Evolutionary conservation across 2,113 vertebrate genomes (phyloP).

Genomic region (Pterophyllum scalare): DNA sequence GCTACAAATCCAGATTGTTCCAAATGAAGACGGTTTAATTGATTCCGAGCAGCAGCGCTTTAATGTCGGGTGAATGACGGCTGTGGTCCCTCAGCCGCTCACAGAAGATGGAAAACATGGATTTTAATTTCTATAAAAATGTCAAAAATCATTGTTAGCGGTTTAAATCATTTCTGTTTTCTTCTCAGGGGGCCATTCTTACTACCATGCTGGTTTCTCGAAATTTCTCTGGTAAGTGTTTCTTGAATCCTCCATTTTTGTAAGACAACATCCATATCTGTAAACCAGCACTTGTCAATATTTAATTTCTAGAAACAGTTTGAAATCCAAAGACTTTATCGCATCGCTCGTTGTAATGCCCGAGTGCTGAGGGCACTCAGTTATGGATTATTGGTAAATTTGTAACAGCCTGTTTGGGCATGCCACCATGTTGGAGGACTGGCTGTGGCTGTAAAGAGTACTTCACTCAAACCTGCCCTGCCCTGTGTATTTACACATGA

Average conservation of each 20-base stretch:
- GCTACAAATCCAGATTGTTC: not conserved
- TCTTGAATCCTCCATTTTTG: not conserved
- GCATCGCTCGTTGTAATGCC: not conserved
- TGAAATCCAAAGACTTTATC: not conserved
- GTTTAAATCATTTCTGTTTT: not conserved
- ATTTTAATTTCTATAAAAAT: not conserved
- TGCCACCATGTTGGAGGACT: not conserved
- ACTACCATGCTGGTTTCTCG: slow-evolving; percentile 96
- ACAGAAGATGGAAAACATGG: not conserved
- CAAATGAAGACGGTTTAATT: not conserved
- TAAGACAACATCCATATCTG: not conserved
- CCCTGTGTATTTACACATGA: not conserved
- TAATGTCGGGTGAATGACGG: not conserved
- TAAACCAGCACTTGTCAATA: not conserved
- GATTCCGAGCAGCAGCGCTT: not conserved
- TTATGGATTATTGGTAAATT: not conserved
- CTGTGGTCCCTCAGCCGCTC: not conserved
- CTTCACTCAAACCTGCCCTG: not conserved
- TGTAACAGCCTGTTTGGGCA: not conserved
- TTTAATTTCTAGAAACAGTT: not conserved
- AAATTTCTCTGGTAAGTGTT: slow-evolving; percentile 94
- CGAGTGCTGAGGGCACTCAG: not conserved
- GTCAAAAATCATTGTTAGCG: not conserved
- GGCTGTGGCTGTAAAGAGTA: not conserved
- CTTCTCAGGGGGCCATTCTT: slow-evolving; percentile 90